Evolutionary conservation across 1,140 invertebrate species (phyloP).

Genomic region (Achroia grisella): DNA sequence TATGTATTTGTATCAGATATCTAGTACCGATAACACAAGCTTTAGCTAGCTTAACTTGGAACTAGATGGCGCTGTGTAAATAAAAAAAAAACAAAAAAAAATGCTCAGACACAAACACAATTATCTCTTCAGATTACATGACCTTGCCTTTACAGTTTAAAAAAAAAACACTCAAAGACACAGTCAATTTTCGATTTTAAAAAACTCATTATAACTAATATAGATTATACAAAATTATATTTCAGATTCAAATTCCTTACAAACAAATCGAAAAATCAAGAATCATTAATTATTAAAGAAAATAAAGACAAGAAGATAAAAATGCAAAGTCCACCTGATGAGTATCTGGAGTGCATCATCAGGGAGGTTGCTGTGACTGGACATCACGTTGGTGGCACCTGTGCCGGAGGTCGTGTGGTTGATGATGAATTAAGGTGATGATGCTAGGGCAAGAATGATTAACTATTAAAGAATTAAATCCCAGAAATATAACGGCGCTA

Average conservation of each 20-base stretch:
- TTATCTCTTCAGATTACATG: no score
- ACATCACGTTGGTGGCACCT: constrained; percentile 81
- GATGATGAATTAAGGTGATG: constrained; percentile 76
- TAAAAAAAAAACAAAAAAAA: no score
- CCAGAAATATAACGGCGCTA: neutral
- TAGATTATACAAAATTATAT: neutral
- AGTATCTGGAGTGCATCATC: constrained; percentile 80
- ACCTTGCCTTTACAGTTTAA: no score
- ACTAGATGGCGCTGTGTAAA: no score
- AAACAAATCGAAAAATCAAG: neutral
- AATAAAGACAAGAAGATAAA: constrained; percentile 5
- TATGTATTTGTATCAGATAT: no score
- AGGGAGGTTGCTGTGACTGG: constrained; percentile 77
- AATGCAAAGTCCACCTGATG: constrained; percentile 53
- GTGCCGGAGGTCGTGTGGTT: constrained; percentile 78
- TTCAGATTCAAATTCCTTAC: neutral
- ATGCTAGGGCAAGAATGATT: no score
- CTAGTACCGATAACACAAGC: no score
- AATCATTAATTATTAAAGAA: constrained; percentile 12
- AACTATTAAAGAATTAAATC: constrained; percentile 17
- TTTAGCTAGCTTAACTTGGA: no score
- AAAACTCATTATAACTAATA: no score
- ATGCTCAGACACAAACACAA: no score
- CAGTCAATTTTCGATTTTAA: no score
- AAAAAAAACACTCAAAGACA: no score